Percentiles rank a stretch among this genome's conserved stretches.
phyloP scores from a whole-genome alignment of 1,140 invertebrate genomes.

The Drosophila obscura region DNA sequence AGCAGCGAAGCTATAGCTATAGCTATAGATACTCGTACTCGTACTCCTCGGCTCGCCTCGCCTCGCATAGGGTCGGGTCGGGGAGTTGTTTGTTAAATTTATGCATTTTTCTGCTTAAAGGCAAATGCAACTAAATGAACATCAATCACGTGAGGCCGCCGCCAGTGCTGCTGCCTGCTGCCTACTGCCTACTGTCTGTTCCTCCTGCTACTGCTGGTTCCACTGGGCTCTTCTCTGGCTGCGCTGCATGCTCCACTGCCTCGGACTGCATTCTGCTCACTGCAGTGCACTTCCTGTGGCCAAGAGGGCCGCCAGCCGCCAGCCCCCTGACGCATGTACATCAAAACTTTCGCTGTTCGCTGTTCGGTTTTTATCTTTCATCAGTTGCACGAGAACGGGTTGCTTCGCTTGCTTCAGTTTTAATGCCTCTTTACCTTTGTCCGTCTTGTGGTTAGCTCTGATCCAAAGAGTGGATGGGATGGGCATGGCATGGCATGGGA shows the following conservation, averaged over 20 bases:
- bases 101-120: conserved; percentile 82
- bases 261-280: conserved; percentile 59
- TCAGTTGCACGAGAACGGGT: conserved; percentile 18
- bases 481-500: no score
- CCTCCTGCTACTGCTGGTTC: conserved; percentile 22
- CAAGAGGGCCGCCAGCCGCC: background rate
- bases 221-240: conserved; percentile 14
- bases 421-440: conserved; percentile 66
- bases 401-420: conserved; percentile 44
- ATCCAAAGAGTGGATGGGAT: background rate
- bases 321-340: conserved; percentile 61
- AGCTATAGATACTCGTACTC: no score
- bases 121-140: conserved; percentile 80
- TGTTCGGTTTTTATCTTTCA: conserved; percentile 73
- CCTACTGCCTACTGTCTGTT: no score
- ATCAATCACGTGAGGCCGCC: conserved; percentile 77
- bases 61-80: background rate
- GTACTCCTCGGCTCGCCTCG: no score
- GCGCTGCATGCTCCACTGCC: conserved; percentile 43
- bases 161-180: conserved; percentile 37
- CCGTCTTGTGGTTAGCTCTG: conserved; percentile 52
- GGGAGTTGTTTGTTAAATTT: conserved; percentile 76
- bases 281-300: conserved; percentile 74
- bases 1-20: background rate
- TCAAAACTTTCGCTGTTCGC: conserved; percentile 71